Percentiles rank a stretch among this genome's conserved stretches.
Evolutionary conservation across 2,797 vertebrate species (phyloP).

Genomic region (Poeciliopsis turneri): DNA sequence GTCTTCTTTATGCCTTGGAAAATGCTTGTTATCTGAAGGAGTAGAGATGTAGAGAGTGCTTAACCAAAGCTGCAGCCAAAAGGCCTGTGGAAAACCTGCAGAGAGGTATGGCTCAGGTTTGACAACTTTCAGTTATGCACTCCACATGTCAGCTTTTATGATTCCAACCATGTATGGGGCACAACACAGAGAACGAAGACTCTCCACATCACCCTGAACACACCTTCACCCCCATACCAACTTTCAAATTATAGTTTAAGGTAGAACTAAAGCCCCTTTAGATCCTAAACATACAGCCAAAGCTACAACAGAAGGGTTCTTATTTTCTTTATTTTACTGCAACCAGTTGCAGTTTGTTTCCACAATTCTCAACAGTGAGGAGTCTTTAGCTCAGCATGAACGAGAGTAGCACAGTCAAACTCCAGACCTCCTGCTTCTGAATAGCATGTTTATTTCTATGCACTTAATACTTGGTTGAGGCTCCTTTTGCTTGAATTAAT

Average conservation of each 20-base stretch:
- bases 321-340: too few relatives aligned
- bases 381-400: too few relatives aligned
- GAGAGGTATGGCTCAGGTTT: not conserved
- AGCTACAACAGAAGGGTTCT: not conserved
- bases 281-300: not conserved
- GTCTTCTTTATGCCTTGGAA: constrained; percentile 9
- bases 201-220: not conserved
- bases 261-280: not conserved
- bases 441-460: not conserved
- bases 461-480: not conserved
- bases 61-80: too few relatives aligned
- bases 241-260: too few relatives aligned
- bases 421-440: not conserved
- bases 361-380: too few relatives aligned
- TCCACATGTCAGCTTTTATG: too few relatives aligned
- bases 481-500: not conserved
- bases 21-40: constrained; percentile 9
- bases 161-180: too few relatives aligned
- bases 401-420: not conserved
- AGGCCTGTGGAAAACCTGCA: too few relatives aligned
- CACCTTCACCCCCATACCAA: too few relatives aligned
- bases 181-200: too few relatives aligned
- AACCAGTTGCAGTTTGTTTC: too few relatives aligned
- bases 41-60: not conserved
- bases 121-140: too few relatives aligned